phyloP scores from a whole-genome alignment of 2,113 vertebrate species.

The Eulemur rufifrons region DNA sequence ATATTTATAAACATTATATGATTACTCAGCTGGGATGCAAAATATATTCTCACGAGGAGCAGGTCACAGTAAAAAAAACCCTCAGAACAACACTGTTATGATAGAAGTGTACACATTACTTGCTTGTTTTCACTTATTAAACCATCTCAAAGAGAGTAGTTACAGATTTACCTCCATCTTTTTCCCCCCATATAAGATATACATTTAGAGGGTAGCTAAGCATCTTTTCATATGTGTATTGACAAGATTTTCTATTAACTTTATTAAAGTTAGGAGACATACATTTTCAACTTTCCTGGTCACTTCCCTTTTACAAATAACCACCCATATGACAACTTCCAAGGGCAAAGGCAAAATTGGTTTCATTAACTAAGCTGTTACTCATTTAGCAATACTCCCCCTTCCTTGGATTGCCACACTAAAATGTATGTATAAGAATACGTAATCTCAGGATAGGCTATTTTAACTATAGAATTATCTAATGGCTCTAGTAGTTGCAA shows the following conservation, averaged over 20 bases:
- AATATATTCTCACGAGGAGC: not conserved
- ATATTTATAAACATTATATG: not conserved
- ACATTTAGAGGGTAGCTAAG: not conserved
- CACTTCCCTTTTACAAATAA: not conserved
- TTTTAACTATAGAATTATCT: not conserved
- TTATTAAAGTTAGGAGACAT: not conserved
- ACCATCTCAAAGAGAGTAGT: not conserved
- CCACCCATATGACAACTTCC: not conserved
- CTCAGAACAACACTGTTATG: not conserved
- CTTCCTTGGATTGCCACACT: not conserved
- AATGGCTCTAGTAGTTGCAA: not conserved
- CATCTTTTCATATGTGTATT: not conserved
- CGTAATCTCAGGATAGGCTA: not conserved
- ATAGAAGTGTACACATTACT: not conserved
- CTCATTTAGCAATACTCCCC: not conserved
- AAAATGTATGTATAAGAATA: not conserved
- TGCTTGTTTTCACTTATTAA: not conserved
- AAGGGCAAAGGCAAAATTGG: slow-evolving; percentile 5
- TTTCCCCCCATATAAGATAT: not conserved
- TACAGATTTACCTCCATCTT: not conserved
- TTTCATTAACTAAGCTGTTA: not conserved
- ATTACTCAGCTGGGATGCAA: not conserved
- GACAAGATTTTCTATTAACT: not conserved
- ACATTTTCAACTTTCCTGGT: not conserved
- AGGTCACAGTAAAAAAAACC: not conserved